Conservation (phyloP, 2,113 vertebrate genomes). For the Heliornis fulica region DNA sequence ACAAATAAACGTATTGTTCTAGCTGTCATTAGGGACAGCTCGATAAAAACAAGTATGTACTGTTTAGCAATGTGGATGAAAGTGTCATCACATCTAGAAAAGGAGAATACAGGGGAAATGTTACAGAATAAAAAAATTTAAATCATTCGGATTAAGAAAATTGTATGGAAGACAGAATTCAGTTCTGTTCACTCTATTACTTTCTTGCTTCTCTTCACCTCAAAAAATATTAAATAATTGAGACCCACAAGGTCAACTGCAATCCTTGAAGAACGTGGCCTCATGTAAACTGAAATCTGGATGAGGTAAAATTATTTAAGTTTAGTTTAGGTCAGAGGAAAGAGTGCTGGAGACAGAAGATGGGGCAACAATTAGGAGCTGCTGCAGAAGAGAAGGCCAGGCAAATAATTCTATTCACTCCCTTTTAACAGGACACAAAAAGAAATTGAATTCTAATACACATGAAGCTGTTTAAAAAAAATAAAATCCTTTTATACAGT, state of each 20-base stretch:
- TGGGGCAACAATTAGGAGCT: not conserved
- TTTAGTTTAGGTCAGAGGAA: not conserved
- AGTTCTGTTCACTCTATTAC: not conserved
- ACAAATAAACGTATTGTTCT: not conserved
- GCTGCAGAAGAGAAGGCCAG: not conserved
- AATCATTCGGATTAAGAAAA: not conserved
- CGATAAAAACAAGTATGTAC: not conserved
- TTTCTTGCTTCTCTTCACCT: not conserved
- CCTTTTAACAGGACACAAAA: not conserved
- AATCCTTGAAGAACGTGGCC: not conserved
- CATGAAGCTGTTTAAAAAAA: not conserved
- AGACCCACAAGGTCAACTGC: not conserved
- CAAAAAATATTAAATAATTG: not conserved
- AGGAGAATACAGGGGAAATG: not conserved
- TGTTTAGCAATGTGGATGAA: not conserved
- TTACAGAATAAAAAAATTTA: not conserved
- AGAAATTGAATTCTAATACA: not conserved
- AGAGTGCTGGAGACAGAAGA: not conserved
- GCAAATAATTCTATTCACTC: not conserved
- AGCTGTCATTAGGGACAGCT: not conserved
- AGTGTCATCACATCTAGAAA: not conserved
- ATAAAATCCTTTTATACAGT: not conserved
- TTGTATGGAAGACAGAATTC: not conserved
- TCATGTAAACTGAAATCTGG: not conserved
- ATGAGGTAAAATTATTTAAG: not conserved